Percentiles rank a stretch among this genome's conserved stretches.
These are phyloP conservation scores for Drosophila fulvimacula DNA, from an alignment of 2,888 invertebrate genomes.

Conservation along the genomic window DNA sequence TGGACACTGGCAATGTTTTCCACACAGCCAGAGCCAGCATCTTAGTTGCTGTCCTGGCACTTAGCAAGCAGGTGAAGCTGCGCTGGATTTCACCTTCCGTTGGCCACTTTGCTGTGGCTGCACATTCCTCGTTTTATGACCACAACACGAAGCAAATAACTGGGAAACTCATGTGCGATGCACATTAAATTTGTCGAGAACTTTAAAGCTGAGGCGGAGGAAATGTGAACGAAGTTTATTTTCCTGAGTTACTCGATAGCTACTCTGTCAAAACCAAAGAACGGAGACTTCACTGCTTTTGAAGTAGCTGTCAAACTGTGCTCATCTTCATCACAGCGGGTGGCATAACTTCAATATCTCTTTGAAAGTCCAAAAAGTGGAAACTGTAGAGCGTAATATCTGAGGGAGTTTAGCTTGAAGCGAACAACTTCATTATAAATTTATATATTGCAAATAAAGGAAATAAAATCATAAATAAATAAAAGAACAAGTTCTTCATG, in stretches of 20 bases:
- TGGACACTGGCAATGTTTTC: slow-evolving; percentile 38
- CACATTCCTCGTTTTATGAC: slow-evolving; percentile 63
- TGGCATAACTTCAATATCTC: not conserved
- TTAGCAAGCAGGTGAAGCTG: slow-evolving; percentile 32
- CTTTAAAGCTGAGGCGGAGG: not conserved
- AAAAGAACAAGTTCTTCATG: no score
- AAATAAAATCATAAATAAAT: no score
- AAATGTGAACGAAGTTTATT: not conserved
- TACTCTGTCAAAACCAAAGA: not conserved
- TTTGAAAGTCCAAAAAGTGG: not conserved
- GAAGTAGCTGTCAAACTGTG: not conserved
- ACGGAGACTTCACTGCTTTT: not conserved
- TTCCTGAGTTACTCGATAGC: not conserved
- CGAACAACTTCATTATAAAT: not conserved
- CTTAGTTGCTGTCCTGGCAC: slow-evolving; percentile 3
- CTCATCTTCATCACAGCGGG: not conserved
- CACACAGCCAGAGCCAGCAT: slow-evolving; percentile 22
- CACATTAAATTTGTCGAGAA: slow-evolving; percentile 48
- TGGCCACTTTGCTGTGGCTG: slow-evolving; percentile 36
- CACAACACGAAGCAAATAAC: slow-evolving; percentile 38
- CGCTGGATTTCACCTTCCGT: slow-evolving; percentile 23
- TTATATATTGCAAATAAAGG: no score
- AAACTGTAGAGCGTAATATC: not conserved
- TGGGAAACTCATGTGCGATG: slow-evolving; percentile 21
- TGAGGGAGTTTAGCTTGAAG: not conserved